Percentiles rank a stretch among this genome's conserved stretches.
Conservation (phyloP, 2,797 vertebrate genomes). For the Manis javanica region DNA sequence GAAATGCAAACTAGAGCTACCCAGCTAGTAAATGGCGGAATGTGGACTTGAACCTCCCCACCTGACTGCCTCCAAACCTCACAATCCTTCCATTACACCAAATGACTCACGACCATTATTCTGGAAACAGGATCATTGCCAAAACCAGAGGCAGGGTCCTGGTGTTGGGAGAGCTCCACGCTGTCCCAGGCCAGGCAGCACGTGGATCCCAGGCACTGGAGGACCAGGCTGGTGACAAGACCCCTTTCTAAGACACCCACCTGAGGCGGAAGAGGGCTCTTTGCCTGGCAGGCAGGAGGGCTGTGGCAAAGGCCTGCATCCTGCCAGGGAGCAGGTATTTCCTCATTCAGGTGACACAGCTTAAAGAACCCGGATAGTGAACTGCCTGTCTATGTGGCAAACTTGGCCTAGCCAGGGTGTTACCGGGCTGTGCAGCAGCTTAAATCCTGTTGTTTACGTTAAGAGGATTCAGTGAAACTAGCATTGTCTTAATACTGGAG, state of each 20-base stretch:
- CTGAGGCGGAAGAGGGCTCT: background rate
- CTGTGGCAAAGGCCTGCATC: background rate
- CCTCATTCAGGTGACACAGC: constrained; percentile 38
- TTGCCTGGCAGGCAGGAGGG: background rate
- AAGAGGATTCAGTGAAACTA: constrained; percentile 9
- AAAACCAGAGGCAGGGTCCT: constrained; percentile 42
- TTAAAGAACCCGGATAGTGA: constrained; percentile 13
- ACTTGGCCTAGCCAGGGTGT: constrained; percentile 1
- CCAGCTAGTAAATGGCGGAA: background rate
- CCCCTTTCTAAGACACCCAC: constrained; percentile 4
- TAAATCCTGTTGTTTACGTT: constrained; percentile 69
- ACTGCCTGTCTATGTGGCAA: background rate
- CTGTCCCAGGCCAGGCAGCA: background rate
- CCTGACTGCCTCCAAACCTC: background rate
- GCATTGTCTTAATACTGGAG: background rate
- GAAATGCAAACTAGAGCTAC: background rate
- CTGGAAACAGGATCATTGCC: constrained; percentile 51
- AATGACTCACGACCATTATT: background rate
- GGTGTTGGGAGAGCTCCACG: background rate
- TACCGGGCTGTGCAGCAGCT: background rate
- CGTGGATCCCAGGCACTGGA: background rate
- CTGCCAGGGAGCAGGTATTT: constrained; percentile 17
- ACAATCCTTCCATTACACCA: background rate
- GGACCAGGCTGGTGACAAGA: constrained; percentile 55
- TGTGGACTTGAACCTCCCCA: background rate